These are phyloP conservation scores for Toxotes jaculatrix DNA, from an alignment of 2,113 vertebrate species.

Conservation along the genomic window DNA sequence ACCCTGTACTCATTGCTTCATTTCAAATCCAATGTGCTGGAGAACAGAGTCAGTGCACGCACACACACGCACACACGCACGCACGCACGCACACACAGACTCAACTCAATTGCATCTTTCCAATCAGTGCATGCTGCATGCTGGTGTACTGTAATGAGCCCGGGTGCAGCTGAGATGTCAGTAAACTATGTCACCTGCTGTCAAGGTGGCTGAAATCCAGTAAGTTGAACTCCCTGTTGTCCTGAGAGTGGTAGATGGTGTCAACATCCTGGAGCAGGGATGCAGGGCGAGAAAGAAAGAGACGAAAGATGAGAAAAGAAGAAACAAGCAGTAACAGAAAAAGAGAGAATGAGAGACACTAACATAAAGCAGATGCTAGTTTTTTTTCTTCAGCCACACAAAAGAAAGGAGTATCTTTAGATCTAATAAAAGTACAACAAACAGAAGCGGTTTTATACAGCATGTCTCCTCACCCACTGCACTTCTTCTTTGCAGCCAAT, in stretches of 20 bases:
- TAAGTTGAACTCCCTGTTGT: constrained; percentile 93
- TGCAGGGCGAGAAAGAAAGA: constrained; percentile 5
- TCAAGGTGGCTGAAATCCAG: constrained; percentile 93
- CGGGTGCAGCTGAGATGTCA: constrained; percentile 12
- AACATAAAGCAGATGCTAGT: not conserved
- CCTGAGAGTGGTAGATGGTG: constrained; percentile 95
- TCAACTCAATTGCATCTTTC: not conserved
- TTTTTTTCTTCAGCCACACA: not conserved
- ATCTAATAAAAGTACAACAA: constrained; percentile 21
- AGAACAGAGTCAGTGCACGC: constrained; percentile 5
- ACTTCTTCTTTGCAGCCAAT: constrained; percentile 88
- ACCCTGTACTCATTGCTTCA: constrained; percentile 1
- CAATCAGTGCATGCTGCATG: not conserved
- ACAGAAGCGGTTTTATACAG: not conserved
- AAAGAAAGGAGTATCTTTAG: not conserved
- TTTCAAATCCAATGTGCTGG: constrained; percentile 19
- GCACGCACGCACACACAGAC: not conserved
- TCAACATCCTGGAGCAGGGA: constrained; percentile 88
- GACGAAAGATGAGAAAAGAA: constrained; percentile 31
- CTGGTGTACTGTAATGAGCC: constrained; percentile 2
- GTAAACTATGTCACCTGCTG: constrained; percentile 86
- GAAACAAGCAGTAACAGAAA: constrained; percentile 46
- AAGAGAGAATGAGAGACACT: not conserved
- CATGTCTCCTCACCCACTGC: constrained; percentile 81
- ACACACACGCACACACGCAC: not conserved